Percentiles rank a stretch among this genome's conserved stretches.
Evolutionary conservation across 2,113 vertebrate genomes (phyloP).

Genomic region (Macquaria australasica): DNA sequence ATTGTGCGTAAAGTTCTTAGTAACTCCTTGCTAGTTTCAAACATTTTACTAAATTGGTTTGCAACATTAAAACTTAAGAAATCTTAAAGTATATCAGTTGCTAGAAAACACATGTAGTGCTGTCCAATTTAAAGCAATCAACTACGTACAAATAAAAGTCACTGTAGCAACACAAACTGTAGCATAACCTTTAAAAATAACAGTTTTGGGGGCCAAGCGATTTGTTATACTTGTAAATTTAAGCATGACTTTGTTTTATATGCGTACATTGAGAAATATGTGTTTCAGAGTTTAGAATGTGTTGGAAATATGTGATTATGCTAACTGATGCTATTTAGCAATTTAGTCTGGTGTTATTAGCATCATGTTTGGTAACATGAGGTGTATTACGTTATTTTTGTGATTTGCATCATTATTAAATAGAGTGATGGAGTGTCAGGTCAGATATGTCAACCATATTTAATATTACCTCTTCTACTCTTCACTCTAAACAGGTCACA

Average conservation of each 20-base stretch:
- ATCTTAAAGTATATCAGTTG: not conserved
- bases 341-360: not conserved
- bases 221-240: not conserved
- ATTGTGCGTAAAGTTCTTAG: not conserved
- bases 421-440: too few relatives aligned
- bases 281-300: not conserved
- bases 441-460: too few relatives aligned
- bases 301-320: not conserved
- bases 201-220: not conserved
- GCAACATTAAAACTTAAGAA: not conserved
- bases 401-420: not conserved
- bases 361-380: not conserved
- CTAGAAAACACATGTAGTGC: not conserved
- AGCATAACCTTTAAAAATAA: not conserved
- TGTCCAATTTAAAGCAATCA: not conserved
- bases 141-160: not conserved
- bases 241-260: not conserved
- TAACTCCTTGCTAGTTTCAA: not conserved
- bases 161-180: not conserved
- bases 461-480: too few relatives aligned
- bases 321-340: too few relatives aligned
- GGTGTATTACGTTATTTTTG: not conserved
- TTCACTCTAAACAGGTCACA: too few relatives aligned
- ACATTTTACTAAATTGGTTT: not conserved
- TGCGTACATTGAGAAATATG: too few relatives aligned